Percentiles rank a stretch among this genome's conserved stretches.
Evolutionary conservation across 92 coral and sea anemone species (phyloP).

Genomic region (Galaxea fascicularis): DNA sequence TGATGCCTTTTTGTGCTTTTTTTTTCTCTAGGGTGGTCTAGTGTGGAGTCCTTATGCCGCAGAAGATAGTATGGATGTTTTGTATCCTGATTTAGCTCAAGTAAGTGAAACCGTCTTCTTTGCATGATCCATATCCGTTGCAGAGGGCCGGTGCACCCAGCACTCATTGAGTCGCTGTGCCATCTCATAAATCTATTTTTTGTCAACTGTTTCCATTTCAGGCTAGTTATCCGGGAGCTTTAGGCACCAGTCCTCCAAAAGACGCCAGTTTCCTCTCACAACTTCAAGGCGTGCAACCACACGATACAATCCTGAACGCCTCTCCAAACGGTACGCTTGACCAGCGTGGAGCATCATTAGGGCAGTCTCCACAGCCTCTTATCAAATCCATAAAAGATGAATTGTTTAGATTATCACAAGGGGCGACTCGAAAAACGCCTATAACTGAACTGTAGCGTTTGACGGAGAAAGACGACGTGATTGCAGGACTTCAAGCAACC

Average conservation of each 20-base stretch:
- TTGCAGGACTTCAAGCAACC: neutral
- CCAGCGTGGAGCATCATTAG: conserved; percentile 75
- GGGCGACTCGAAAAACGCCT: conserved; percentile 74
- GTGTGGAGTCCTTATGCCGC: conserved; percentile 99
- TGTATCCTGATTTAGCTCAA: conserved; percentile 88
- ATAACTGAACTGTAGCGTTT: conserved; percentile 78
- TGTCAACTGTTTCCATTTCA: conserved; percentile 32
- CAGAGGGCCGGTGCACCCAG: neutral
- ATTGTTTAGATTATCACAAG: conserved; percentile 82
- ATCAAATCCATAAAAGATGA: conserved; percentile 94
- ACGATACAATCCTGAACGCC: conserved; percentile 88
- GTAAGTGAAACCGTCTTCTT: conserved; percentile 48
- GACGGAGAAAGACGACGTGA: neutral
- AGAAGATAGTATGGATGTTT: conserved; percentile 91
- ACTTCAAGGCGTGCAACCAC: conserved; percentile 74
- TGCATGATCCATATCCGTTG: neutral
- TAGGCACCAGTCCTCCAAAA: conserved; percentile 82
- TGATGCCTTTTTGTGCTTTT: neutral
- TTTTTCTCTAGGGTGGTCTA: conserved; percentile 73
- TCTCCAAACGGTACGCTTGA: conserved; percentile 56
- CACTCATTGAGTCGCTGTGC: neutral
- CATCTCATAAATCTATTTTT: neutral
- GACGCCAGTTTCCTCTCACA: conserved; percentile 72
- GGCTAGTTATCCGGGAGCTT: conserved; percentile 84
- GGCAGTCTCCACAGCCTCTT: conserved; percentile 92